These are phyloP conservation scores for Numenius arquata DNA, from an alignment of 2,113 vertebrate genomes.

Conservation along the genomic window DNA sequence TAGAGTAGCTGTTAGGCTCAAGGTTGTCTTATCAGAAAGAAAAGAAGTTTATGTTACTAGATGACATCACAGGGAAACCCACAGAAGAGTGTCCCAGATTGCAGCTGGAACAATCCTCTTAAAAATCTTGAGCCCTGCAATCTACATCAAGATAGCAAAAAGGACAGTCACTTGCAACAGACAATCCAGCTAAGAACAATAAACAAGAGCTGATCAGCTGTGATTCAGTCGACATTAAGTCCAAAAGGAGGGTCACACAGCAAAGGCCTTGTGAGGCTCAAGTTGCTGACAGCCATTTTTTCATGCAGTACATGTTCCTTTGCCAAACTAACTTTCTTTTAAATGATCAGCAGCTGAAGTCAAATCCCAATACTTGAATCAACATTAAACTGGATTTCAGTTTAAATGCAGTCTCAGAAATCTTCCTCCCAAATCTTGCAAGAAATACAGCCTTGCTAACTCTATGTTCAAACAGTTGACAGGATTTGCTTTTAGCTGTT, in stretches of 20 bases:
- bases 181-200: not conserved
- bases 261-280: not conserved
- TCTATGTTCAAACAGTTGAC: not conserved
- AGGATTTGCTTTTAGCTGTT: not conserved
- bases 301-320: not conserved
- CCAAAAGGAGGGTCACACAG: not conserved
- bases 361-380: not conserved
- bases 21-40: not conserved
- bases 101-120: not conserved
- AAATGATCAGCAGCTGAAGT: not conserved
- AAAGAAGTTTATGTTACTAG: conserved; percentile 9
- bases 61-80: not conserved
- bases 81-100: not conserved
- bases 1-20: not conserved
- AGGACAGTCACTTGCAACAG: not conserved
- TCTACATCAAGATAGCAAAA: conserved; percentile 5
- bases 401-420: not conserved
- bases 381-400: not conserved
- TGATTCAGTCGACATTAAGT: not conserved
- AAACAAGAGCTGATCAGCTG: not conserved
- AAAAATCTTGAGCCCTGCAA: not conserved
- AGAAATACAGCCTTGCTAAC: not conserved
- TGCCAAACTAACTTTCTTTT: not conserved
- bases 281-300: not conserved
- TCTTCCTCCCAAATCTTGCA: not conserved